Conservation (phyloP, 2,113 vertebrate species). For the Anoura caudifer region DNA sequence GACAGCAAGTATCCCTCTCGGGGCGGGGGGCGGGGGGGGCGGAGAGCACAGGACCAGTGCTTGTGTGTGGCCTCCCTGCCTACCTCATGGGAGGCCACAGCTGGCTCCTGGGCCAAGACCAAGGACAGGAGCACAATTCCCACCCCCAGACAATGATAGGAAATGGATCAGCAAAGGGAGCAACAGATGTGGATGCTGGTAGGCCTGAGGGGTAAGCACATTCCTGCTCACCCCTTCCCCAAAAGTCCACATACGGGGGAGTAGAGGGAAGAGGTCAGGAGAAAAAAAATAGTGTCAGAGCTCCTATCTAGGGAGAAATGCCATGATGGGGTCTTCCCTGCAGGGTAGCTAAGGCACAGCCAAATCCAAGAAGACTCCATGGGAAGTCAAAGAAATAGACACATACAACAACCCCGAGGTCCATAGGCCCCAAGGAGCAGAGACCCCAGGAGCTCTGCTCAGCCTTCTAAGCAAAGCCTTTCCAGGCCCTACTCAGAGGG, state of each 20-base stretch:
- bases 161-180: not conserved
- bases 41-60: not conserved
- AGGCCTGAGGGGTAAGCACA: not conserved
- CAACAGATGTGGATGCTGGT: not conserved
- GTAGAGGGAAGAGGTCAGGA: not conserved
- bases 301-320: not conserved
- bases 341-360: not conserved
- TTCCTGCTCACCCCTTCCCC: not conserved
- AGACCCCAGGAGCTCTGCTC: not conserved
- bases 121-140: not conserved
- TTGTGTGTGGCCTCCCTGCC: not conserved
- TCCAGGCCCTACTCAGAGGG: not conserved
- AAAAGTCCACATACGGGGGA: not conserved
- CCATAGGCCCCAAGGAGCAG: not conserved
- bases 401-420: not conserved
- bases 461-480: not conserved
- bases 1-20: not conserved
- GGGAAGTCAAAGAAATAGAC: not conserved
- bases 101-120: not conserved
- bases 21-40: too few relatives aligned
- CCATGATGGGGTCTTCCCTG: not conserved
- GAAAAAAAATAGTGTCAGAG: not conserved
- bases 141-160: not conserved
- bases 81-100: not conserved
- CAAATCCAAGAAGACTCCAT: not conserved